phyloP scores from a whole-genome alignment of 2,888 invertebrate species.

The Eremobia ochroleuca region DNA sequence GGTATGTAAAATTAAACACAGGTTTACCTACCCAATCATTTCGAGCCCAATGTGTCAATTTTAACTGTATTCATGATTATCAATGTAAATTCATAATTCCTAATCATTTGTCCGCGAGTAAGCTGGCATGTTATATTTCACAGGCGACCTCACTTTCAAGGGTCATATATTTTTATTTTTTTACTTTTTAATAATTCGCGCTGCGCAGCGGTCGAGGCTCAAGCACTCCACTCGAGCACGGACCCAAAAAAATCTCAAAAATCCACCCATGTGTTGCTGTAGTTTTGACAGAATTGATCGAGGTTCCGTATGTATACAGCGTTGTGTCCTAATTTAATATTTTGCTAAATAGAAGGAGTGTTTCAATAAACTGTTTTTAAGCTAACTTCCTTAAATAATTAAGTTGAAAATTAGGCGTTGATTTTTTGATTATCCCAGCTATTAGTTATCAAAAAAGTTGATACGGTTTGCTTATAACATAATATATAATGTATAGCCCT shows the following conservation, averaged over 20 bases:
- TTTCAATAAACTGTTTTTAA: neutral
- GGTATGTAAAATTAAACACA: neutral
- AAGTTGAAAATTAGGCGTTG: neutral
- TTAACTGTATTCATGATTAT: slow-evolving; percentile 29
- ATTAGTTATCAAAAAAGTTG: neutral
- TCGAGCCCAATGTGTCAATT: neutral
- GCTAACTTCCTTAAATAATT: neutral
- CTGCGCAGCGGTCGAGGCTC: slow-evolving; percentile 82
- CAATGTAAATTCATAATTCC: slow-evolving; percentile 23
- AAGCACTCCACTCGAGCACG: slow-evolving; percentile 86
- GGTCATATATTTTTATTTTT: slow-evolving; percentile 83
- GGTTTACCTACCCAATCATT: neutral
- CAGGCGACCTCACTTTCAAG: slow-evolving; percentile 80
- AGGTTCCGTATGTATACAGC: slow-evolving; percentile 77
- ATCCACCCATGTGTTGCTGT: slow-evolving; percentile 86
- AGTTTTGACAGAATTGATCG: slow-evolving; percentile 73
- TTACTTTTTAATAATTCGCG: slow-evolving; percentile 89
- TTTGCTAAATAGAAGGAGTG: neutral
- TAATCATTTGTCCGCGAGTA: slow-evolving; percentile 74
- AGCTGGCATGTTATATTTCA: slow-evolving; percentile 78
- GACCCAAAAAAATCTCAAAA: slow-evolving; percentile 88
- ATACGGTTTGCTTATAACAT: neutral
- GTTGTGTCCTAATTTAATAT: neutral
- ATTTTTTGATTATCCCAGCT: neutral
- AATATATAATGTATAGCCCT: neutral